Evolutionary conservation across 1,140 invertebrate genomes (phyloP), one percentile per base, ranked within the genome.

Genomic region (Stratiolaelaps scimitus): DNA sequence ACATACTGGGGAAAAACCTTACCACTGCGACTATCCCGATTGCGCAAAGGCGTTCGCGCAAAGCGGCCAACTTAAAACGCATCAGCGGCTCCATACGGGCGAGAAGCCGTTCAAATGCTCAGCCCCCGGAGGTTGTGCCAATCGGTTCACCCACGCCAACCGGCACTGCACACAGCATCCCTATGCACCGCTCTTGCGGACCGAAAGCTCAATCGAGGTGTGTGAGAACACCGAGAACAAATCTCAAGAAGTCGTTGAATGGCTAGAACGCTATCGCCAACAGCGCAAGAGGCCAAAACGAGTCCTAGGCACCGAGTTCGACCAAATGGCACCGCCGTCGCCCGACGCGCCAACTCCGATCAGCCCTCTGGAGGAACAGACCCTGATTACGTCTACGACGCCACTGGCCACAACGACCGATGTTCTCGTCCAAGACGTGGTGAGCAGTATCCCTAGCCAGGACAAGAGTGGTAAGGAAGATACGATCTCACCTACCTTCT

Each of bases 51-150:
- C 84, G 43, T 89, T 89, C 73, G 86, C 85, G 28, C 87, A 89
- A 74, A 88, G 86, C 68, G 87, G 87, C 1, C 87, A 89, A 72
- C 72, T 89, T 23, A 87, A 88, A 74, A 89, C 87, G 1, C 87
- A 89, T 74, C 86, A 88, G 72, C 75, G 86, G 68, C 74, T 88
- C 2, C 87, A 89, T 71, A 88, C 86, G 1, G 86, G 86, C 40
- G 86, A 88, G 71, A 87, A 87, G 72, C 87, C 86, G 2, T 89
- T 89, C 75, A 74, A 82, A 7, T 89, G 87, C 75, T 81, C 83
- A 2, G 79, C 79, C 68, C 71, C 78, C 68, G 84, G 84, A 75
- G 80, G 79, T 60, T 82, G 81, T 71, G 66, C 76, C 34, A 84
- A 81, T 74, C 75, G 84, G 66, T 89, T 88, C 72, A 87, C 86